Evolutionary conservation across 2,888 invertebrate genomes (phyloP).

Genomic region (Sceliomorpha sp.): DNA sequence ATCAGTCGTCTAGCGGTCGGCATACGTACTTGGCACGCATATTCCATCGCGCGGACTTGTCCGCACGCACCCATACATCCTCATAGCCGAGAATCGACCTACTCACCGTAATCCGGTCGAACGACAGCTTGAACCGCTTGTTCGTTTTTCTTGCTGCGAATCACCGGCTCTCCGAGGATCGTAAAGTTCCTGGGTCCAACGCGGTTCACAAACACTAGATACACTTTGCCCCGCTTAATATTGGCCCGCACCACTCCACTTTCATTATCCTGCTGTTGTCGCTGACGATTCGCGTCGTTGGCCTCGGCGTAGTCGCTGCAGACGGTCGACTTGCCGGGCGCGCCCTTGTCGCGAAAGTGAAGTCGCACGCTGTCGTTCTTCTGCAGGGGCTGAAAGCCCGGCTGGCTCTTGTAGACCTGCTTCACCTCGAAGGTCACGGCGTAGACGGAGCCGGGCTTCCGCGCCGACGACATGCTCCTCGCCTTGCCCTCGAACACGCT

Average conservation of each 20-base stretch:
- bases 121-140: slow-evolving; percentile 79
- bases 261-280: slow-evolving; percentile 63
- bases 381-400: slow-evolving; percentile 77
- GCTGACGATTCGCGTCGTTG: slow-evolving; percentile 61
- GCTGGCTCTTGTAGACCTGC: slow-evolving; percentile 84
- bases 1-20: slow-evolving; percentile 15
- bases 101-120: slow-evolving; percentile 79
- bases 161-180: slow-evolving; percentile 82
- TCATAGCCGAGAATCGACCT: slow-evolving; percentile 28
- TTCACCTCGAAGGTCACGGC: slow-evolving; percentile 86
- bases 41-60: neutral
- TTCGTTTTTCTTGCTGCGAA: slow-evolving; percentile 79
- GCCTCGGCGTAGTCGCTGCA: slow-evolving; percentile 71
- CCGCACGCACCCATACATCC: slow-evolving; percentile 1
- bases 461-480: slow-evolving; percentile 83
- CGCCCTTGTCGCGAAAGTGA: slow-evolving; percentile 81
- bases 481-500: slow-evolving; percentile 86
- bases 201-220: slow-evolving; percentile 83
- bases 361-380: slow-evolving; percentile 81
- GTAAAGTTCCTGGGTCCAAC: slow-evolving; percentile 83
- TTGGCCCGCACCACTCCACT: slow-evolving; percentile 82
- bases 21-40: slow-evolving; percentile 6
- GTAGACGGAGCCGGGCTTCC: slow-evolving; percentile 82
- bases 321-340: slow-evolving; percentile 74
- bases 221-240: slow-evolving; percentile 82